phyloP scores from a whole-genome alignment of 2,113 vertebrate species.

The Hippocampus zosterae region DNA sequence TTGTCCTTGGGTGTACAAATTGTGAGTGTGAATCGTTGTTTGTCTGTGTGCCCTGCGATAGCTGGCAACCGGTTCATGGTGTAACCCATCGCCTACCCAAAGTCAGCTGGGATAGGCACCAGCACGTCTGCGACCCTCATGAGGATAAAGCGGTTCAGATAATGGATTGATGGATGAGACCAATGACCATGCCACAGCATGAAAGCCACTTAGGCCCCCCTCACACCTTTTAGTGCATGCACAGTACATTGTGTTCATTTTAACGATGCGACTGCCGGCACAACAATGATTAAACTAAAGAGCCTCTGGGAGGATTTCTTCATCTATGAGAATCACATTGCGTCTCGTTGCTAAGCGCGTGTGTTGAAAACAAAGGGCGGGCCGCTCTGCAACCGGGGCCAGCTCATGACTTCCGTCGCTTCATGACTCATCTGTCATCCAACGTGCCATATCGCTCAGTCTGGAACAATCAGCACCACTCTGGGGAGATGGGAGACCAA shows the following conservation, averaged over 20 bases:
- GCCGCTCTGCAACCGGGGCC: conserved; percentile 37
- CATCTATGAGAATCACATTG: conserved; percentile 37
- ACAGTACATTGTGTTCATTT: conserved; percentile 53
- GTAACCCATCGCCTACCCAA: too few species aligned
- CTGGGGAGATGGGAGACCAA: conserved; percentile 9
- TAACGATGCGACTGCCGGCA: conserved; percentile 29
- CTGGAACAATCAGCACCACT: conserved; percentile 40
- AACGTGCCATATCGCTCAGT: conserved; percentile 25
- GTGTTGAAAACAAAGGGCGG: conserved; percentile 57
- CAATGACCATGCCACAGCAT: not conserved
- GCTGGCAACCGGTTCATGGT: too few species aligned
- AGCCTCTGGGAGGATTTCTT: conserved; percentile 24
- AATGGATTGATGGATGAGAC: too few species aligned
- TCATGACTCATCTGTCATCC: conserved; percentile 57
- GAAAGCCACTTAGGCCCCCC: too few species aligned
- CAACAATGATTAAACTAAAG: not conserved
- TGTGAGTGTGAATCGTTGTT: too few species aligned
- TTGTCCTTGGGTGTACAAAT: too few species aligned
- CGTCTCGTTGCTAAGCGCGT: conserved; percentile 59
- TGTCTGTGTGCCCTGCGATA: too few species aligned
- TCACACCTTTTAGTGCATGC: conserved; percentile 5
- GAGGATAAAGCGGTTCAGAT: too few species aligned
- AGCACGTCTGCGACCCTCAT: too few species aligned
- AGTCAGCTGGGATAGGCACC: too few species aligned
- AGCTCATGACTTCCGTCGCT: conserved; percentile 47